These are phyloP conservation scores for Hypolimnas misippus DNA, from an alignment of 2,888 invertebrate species.

Conservation along the genomic window DNA sequence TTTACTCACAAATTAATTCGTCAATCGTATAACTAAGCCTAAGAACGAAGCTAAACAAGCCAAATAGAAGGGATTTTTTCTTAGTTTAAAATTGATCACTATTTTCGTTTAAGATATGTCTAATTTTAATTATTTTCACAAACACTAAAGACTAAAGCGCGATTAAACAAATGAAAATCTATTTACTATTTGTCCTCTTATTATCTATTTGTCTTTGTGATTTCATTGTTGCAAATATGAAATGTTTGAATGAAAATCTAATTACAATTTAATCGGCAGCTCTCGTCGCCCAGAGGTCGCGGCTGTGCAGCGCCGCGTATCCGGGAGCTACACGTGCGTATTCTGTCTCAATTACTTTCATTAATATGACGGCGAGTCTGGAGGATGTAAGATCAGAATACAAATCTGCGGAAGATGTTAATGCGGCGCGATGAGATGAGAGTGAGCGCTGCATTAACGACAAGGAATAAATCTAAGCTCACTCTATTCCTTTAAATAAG, in stretches of 20 bases:
- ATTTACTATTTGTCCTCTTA: too few species aligned
- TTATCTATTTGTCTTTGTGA: background rate
- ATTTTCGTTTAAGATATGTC: background rate
- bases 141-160: background rate
- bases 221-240: background rate
- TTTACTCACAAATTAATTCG: too few species aligned
- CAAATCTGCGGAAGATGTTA: conserved; percentile 41
- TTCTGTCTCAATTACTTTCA: conserved; percentile 35
- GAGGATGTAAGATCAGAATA: conserved; percentile 35
- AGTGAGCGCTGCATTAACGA: conserved; percentile 34
- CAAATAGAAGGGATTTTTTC: too few species aligned
- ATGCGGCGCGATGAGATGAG: conserved; percentile 35
- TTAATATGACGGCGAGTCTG: conserved; percentile 33
- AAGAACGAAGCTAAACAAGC: too few species aligned
- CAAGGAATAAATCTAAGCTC: conserved; percentile 11
- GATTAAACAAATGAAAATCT: too few species aligned
- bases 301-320: background rate
- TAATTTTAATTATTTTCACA: background rate
- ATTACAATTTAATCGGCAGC: conserved; percentile 1
- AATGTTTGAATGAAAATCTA: background rate
- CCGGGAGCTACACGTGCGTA: conserved; percentile 15
- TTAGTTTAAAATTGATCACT: too few species aligned
- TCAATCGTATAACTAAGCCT: too few species aligned
- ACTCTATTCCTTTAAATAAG: background rate
- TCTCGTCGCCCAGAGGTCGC: background rate